Base-by-base conservation (phyloP, 2,888 invertebrate species). In the Agrochola circellaris region DNA sequence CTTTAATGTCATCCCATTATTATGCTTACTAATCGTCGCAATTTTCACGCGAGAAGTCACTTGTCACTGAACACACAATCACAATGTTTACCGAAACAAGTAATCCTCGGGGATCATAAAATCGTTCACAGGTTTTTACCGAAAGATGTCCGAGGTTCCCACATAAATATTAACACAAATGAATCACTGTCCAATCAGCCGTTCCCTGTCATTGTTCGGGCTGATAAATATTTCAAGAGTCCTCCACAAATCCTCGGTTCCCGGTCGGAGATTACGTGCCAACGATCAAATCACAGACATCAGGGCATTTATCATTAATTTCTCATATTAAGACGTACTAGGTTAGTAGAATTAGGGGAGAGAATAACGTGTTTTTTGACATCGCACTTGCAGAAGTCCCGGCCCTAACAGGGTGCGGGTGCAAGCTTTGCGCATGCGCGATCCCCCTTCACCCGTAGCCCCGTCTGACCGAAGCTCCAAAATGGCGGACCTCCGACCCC, bases 311-410 rank as follows among this genome's bases (percentile, higher is more conserved):
- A 90, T 92, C 89, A 92, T 91, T 94, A 93, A 94, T 94, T 89
- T 88, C 89, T 90, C 91, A 91, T 93, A 95, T 93, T 93, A 93
- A 94, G 93, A 94, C 95, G 95, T 95, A 95, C 94, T 95, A 93
- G 95, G 95, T 95, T 95, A 95, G 94, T 96, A 94, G 95, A 93
- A 93, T 95, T 93, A 95, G 93, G 95, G 96, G 95, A 95, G 91
- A 94, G 94, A 95, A 95, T 96, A 96, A 96, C 95, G 95, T 95
- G 96, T 96, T 96, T 95, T 96, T 96, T 96, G 96, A 96, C 96
- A 96, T 95, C 93, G 93, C 93, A 93, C 93, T 95, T 89, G 91
- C 92, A 91, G 93, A 95, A 93, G 93, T 95, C 95, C 95, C 95
- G 93, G 94, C 95, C 94, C 94, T 92, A 92, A 91, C 90, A 93